Conservation (phyloP, 2,888 invertebrate genomes). For the Lordiphosa andalusiaca region DNA sequence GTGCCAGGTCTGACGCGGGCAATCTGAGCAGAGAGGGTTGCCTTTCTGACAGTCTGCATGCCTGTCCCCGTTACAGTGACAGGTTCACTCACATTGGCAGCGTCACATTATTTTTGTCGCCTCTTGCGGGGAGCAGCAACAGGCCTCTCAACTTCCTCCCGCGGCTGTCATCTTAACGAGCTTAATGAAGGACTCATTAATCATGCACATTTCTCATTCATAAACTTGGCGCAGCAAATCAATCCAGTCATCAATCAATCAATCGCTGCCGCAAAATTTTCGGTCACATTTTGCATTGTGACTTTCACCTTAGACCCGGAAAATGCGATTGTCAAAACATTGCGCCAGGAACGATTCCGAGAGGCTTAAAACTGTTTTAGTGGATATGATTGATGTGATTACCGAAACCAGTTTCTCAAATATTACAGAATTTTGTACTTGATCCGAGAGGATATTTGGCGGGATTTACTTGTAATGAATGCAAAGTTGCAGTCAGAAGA, state of each 20-base stretch:
- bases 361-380: constrained; percentile 54
- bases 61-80: constrained; percentile 26
- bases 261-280: constrained; percentile 10
- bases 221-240: constrained; percentile 52
- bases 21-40: constrained; percentile 45
- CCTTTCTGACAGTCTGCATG: constrained; percentile 14
- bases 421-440: constrained; percentile 12
- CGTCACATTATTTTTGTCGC: constrained; percentile 40
- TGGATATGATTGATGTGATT: constrained; percentile 55
- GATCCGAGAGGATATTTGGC: too few species aligned
- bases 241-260: constrained; percentile 27
- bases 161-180: constrained; percentile 68
- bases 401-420: constrained; percentile 18
- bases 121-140: constrained; percentile 43
- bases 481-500: too few species aligned
- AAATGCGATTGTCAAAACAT: constrained; percentile 67
- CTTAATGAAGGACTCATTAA: constrained; percentile 75
- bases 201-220: constrained; percentile 68
- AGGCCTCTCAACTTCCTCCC: constrained; percentile 36
- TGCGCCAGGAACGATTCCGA: constrained; percentile 13
- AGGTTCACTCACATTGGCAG: constrained; percentile 34
- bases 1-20: constrained; percentile 38
- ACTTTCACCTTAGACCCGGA: constrained; percentile 42
- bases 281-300: constrained; percentile 52
- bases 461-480: too few species aligned